These are phyloP conservation scores for Argentina silus DNA, from an alignment of 2,797 vertebrate genomes.

Conservation along the genomic window DNA sequence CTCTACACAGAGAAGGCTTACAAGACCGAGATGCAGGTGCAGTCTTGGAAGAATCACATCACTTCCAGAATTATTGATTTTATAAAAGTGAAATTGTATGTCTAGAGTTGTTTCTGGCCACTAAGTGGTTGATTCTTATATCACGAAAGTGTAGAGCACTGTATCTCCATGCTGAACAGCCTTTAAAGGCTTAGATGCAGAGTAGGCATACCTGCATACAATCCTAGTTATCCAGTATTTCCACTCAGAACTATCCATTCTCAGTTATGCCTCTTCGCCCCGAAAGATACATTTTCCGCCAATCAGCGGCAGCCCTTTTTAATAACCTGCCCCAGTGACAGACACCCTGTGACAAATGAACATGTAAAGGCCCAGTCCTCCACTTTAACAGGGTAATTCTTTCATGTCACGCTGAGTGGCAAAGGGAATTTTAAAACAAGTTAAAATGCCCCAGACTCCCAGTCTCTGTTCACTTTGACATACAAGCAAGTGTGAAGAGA, in stretches of 20 bases:
- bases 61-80: background rate
- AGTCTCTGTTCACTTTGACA: conserved; percentile 57
- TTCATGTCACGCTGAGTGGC: conserved; percentile 54
- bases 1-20: conserved; percentile 98
- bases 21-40: conserved; percentile 98
- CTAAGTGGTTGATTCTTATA: background rate
- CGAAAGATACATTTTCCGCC: conserved; percentile 29
- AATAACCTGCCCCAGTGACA: conserved; percentile 41
- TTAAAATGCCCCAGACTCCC: conserved; percentile 55
- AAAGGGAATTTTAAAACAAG: conserved; percentile 63
- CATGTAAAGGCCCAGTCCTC: conserved; percentile 44
- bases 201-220: background rate
- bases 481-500: conserved; percentile 56
- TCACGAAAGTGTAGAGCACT: background rate
- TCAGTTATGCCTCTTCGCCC: conserved; percentile 39
- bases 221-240: conserved; percentile 41
- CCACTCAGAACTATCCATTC: conserved; percentile 36
- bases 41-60: background rate
- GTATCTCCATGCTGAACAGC: background rate
- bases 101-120: too few relatives aligned
- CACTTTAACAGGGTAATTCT: conserved; percentile 62
- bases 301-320: conserved; percentile 31
- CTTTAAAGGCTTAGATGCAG: background rate
- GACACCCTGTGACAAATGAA: conserved; percentile 62
- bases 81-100: background rate